Percentiles rank a stretch among this genome's conserved stretches.
Evolutionary conservation across 2,888 invertebrate species (phyloP).

Genomic region (Mimumesa dahlbomi): DNA sequence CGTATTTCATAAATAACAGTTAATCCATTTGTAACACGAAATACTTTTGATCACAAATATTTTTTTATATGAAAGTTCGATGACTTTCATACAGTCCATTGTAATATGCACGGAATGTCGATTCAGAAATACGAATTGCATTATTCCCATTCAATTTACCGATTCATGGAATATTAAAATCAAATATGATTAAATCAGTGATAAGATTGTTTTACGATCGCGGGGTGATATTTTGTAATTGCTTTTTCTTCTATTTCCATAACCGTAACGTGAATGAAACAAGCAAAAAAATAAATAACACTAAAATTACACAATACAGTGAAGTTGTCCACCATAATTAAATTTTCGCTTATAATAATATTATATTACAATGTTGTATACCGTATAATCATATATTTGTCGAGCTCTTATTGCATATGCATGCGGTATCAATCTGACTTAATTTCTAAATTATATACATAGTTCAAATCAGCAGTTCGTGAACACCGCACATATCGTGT

Average conservation of each 20-base stretch:
- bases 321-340: constrained; percentile 1
- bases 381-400: constrained; percentile 16
- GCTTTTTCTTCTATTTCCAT: constrained; percentile 14
- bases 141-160: not conserved
- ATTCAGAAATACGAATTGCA: not conserved
- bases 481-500: constrained; percentile 20
- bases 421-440: constrained; percentile 34
- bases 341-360: constrained; percentile 19
- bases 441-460: constrained; percentile 54
- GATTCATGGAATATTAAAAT: constrained; percentile 1
- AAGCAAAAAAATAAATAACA: constrained; percentile 35
- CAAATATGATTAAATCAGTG: constrained; percentile 2
- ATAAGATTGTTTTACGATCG: no score
- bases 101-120: constrained; percentile 38
- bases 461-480: constrained; percentile 35
- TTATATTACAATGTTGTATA: constrained; percentile 40
- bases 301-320: constrained; percentile 12
- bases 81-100: constrained; percentile 6
- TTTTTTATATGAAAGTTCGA: constrained; percentile 10
- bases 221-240: constrained; percentile 17
- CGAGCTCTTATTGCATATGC: constrained; percentile 32
- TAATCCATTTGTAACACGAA: constrained; percentile 6
- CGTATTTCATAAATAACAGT: constrained; percentile 6
- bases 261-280: constrained; percentile 26
- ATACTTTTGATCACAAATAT: constrained; percentile 22